These are phyloP conservation scores for Microcebus griseorufus DNA, from an alignment of 2,113 vertebrate species.

Conservation along the genomic window DNA sequence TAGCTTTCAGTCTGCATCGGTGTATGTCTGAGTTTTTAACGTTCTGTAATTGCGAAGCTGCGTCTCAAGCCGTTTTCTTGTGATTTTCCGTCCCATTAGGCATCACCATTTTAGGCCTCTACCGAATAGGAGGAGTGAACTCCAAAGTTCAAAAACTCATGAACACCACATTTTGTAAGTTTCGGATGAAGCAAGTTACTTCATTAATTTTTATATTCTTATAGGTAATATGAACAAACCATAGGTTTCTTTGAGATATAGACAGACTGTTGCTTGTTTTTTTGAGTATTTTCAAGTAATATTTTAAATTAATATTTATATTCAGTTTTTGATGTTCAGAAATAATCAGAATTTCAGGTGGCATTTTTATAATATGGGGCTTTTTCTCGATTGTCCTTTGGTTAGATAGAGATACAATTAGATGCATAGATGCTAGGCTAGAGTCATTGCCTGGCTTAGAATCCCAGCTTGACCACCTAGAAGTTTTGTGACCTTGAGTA, in stretches of 20 bases:
- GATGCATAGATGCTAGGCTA: neutral
- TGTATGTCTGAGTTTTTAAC: neutral
- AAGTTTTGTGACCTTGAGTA: neutral
- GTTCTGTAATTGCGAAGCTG: neutral
- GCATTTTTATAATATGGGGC: neutral
- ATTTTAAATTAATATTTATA: neutral
- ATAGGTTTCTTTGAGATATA: neutral
- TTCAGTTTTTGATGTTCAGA: neutral
- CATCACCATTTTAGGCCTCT: constrained; percentile 94
- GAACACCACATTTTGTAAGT: constrained; percentile 95
- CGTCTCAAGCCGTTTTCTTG: neutral
- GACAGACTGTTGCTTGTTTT: neutral
- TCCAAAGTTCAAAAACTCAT: constrained; percentile 98
- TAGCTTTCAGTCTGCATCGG: neutral
- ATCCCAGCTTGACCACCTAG: neutral
- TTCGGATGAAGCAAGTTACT: neutral
- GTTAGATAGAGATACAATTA: neutral
- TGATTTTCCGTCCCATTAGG: constrained; percentile 83
- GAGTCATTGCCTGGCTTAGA: neutral
- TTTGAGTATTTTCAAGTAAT: constrained; percentile 6
- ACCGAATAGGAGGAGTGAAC: constrained; percentile 98
- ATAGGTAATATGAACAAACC: neutral
- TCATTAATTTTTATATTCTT: constrained; percentile 15
- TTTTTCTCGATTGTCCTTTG: neutral
- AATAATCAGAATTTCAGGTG: neutral